Percentiles rank a stretch among this genome's conserved stretches.
Conservation (phyloP, 1,140 invertebrate species). For the Pachypeltis micranthus region DNA sequence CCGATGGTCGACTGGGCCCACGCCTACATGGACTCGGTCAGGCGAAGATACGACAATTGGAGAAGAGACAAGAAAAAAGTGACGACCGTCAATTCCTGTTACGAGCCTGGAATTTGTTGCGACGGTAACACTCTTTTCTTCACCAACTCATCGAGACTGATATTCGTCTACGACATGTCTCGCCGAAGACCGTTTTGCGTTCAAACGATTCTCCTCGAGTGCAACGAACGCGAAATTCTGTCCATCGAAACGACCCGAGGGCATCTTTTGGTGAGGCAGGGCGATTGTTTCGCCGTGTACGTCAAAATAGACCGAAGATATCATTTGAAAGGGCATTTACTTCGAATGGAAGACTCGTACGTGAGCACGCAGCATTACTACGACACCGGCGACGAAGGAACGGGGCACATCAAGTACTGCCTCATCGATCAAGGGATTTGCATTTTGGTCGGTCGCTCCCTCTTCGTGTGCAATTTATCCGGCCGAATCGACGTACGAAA, state of each 20-base stretch:
- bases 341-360: slow-evolving; percentile 8
- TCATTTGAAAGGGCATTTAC: slow-evolving; percentile 5
- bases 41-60: slow-evolving; percentile 5
- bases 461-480: slow-evolving; percentile 1
- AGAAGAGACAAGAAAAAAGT: background rate
- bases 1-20: slow-evolving; percentile 11
- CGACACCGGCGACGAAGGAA: background rate
- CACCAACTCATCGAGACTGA: background rate
- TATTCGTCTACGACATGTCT: slow-evolving; percentile 10
- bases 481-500: background rate
- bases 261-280: background rate
- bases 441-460: background rate
- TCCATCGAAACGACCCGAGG: background rate
- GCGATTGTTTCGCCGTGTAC: slow-evolving; percentile 9
- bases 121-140: slow-evolving; percentile 7
- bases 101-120: background rate
- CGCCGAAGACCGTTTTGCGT: slow-evolving; percentile 1
- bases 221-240: background rate
- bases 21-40: slow-evolving; percentile 10
- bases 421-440: slow-evolving; percentile 4
- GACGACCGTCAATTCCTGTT: slow-evolving; percentile 2
- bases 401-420: background rate
- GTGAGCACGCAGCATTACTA: slow-evolving; percentile 11
- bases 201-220: background rate
- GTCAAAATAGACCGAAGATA: background rate